Evolutionary conservation across 2,888 invertebrate species (phyloP), one percentile per base, ranked within the genome.

Genomic region (Pollenia labialis): DNA sequence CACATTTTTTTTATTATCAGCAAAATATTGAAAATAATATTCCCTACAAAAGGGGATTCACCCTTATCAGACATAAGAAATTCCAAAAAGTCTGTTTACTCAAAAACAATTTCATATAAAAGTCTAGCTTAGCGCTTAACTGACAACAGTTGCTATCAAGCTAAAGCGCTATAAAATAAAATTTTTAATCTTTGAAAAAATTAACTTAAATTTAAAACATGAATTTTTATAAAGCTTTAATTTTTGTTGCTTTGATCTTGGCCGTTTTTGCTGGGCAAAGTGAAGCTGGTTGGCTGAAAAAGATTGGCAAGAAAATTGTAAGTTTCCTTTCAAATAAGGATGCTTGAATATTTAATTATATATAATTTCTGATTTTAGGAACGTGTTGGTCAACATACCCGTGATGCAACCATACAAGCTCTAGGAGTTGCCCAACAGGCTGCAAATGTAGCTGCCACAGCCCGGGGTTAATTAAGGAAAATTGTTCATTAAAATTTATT

Each of bases 251-350:
- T 18, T 66, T 89, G 64, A 16, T 88, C 2, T 66, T 89, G 60
- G 87, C 88, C 1, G 56, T 88, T 0, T 88, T 90, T 12, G 74
- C 83, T 68, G 88, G 86, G 50, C 74, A 74, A 40, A 56, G 74
- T 9, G 86, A 90, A 69, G 90, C 89, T 11, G 88, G 89, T 3
- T 89, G 89, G 89, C 52, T 89, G 16, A 90, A 89, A 66, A 89
- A 90, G 71, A 71, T 89, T 40, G 89, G 89, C 79, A 89, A 89
- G 81, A 88, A 87, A 89, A 84, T 89, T 86, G 90, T 89, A 88
- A 89, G 88, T 76, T 23, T 23, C 23, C 42, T 3, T 1, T 9
- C 0, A 32, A 32, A 18, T 23, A 62, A 60, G 32, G 2, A 60
- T 12, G n/a, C 7, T 32, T 58, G 6, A 6, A 32, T 32, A 32